phyloP scores from a whole-genome alignment of 2,888 invertebrate species.

The Apotomis turbidana region DNA sequence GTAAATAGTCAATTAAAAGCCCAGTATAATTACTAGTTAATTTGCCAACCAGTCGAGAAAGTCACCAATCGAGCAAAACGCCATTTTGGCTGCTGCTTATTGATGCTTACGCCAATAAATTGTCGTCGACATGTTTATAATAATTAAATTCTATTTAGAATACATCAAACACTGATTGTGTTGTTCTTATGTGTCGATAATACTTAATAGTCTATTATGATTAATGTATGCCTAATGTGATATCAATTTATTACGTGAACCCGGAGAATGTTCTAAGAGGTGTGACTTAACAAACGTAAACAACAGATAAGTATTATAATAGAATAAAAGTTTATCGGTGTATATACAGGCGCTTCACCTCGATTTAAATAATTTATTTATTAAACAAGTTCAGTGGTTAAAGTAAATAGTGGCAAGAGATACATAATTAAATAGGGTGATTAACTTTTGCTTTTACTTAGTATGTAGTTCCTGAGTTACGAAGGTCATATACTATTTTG shows the following conservation, averaged over 20 bases:
- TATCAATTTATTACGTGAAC: constrained; percentile 4
- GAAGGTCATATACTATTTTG: too few relatives aligned
- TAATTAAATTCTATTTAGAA: background rate
- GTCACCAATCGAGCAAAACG: too few relatives aligned
- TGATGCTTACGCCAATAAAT: constrained; percentile 17
- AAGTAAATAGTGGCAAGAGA: too few relatives aligned
- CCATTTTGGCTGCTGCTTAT: background rate
- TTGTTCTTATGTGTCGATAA: background rate
- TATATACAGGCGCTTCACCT: too few relatives aligned
- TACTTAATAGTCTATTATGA: constrained; percentile 1
- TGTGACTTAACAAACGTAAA: too few relatives aligned
- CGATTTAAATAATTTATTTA: too few relatives aligned
- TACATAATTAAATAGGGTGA: too few relatives aligned
- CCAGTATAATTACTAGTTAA: background rate
- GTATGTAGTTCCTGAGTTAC: too few relatives aligned
- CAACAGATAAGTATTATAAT: too few relatives aligned
- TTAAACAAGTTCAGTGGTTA: too few relatives aligned
- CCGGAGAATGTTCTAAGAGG: background rate
- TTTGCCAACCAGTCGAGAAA: background rate
- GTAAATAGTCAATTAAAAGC: constrained; percentile 12
- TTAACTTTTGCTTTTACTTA: too few relatives aligned
- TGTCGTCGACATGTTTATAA: background rate
- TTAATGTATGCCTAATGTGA: background rate
- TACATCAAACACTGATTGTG: constrained; percentile 4
- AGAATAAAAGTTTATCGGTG: too few relatives aligned